phyloP scores from a whole-genome alignment of 1,140 invertebrate species.

The Mizuhopecten yessoensis region DNA sequence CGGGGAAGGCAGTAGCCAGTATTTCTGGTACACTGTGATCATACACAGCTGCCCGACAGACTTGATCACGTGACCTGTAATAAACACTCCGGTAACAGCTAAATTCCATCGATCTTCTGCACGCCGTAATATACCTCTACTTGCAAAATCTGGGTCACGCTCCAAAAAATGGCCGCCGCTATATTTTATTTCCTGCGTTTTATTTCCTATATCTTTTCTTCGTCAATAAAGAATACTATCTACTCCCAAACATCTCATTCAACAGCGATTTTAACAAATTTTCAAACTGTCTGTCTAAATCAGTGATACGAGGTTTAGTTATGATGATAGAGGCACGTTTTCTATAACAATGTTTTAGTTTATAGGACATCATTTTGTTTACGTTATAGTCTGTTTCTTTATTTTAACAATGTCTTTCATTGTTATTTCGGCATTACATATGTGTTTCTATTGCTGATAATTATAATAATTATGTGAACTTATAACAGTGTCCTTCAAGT shows the following conservation, averaged over 20 bases:
- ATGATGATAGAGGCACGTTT: not conserved
- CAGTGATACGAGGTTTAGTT: not conserved
- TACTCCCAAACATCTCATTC: not conserved
- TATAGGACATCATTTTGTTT: not conserved
- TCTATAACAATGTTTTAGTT: not conserved
- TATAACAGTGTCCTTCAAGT: not conserved
- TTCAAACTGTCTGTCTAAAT: not conserved
- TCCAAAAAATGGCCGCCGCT: slow-evolving; percentile 15
- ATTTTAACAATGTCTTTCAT: not conserved
- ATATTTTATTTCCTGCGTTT: not conserved
- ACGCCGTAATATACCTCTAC: slow-evolving; percentile 21
- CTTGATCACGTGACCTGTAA: not conserved
- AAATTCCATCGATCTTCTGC: slow-evolving; percentile 38
- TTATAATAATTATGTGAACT: not conserved
- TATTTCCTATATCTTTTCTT: slow-evolving; percentile 2
- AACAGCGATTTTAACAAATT: not conserved
- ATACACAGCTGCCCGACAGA: slow-evolving; percentile 11
- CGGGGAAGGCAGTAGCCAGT: not conserved
- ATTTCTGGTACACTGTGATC: slow-evolving; percentile 1
- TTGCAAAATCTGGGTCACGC: slow-evolving; percentile 36
- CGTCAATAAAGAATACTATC: not conserved
- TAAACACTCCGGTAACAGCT: slow-evolving; percentile 13
- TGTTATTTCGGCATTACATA: not conserved
- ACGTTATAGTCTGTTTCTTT: slow-evolving; percentile 8
- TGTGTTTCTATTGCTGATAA: not conserved